Evolutionary conservation across 2,797 vertebrate species (phyloP).

Genomic region (Lophius americanus): DNA sequence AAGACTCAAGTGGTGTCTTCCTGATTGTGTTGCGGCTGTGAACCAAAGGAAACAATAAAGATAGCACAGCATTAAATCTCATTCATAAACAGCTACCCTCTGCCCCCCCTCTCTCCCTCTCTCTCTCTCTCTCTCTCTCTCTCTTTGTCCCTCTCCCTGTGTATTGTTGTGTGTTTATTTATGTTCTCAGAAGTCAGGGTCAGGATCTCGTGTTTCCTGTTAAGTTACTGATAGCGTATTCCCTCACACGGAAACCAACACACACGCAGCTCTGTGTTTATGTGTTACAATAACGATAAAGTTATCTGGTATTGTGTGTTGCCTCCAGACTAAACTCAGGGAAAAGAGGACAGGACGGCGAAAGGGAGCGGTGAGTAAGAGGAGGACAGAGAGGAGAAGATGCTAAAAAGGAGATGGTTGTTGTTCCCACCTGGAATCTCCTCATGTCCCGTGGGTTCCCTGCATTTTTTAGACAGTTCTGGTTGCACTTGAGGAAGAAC

Average conservation of each 20-base stretch:
- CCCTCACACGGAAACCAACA: slow-evolving; percentile 43
- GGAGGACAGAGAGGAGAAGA: neutral
- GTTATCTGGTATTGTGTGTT: slow-evolving; percentile 10
- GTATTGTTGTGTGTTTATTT: slow-evolving; percentile 41
- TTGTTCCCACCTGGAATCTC: slow-evolving; percentile 91
- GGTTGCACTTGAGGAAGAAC: slow-evolving; percentile 99
- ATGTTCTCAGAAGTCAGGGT: slow-evolving; percentile 43
- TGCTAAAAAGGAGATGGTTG: slow-evolving; percentile 12
- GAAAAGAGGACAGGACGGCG: neutral
- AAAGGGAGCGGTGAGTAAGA: neutral
- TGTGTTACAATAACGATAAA: slow-evolving; percentile 25
- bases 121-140: neutral
- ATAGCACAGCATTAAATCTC: slow-evolving; percentile 44
- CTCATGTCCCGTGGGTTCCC: slow-evolving; percentile 99
- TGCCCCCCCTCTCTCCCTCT: neutral
- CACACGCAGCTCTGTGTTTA: slow-evolving; percentile 31
- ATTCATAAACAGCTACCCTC: slow-evolving; percentile 16
- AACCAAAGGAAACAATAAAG: slow-evolving; percentile 77
- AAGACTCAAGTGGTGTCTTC: slow-evolving; percentile 71
- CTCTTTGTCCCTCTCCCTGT: neutral
- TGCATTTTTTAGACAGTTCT: slow-evolving; percentile 99
- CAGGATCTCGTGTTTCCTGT: slow-evolving; percentile 69
- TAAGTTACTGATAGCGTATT: slow-evolving; percentile 61
- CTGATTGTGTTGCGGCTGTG: slow-evolving; percentile 65
- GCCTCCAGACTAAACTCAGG: neutral